Base-by-base conservation (phyloP, 2,888 invertebrate genomes). In the Horisme vitalbata region DNA sequence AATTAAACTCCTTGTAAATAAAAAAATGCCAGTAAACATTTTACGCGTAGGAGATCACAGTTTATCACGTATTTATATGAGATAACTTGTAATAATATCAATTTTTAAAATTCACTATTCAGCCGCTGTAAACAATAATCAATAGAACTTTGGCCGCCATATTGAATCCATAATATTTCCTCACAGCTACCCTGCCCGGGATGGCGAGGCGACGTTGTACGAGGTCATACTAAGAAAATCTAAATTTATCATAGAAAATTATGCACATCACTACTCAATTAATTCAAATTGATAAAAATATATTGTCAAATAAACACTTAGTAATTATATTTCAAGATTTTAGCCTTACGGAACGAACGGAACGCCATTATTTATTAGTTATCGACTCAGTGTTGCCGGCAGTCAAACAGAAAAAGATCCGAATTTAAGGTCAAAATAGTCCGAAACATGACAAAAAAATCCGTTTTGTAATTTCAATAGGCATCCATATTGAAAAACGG, bases 131-230 rank as follows among this genome's bases (percentile, higher is more conserved):
- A 75, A 75, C 72, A 72, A 68, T 57, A 55, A 49, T 59, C 57
- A 57, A 44, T 57, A 49, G 63, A 66, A 64, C 45, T 59, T 52
- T 61, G 69, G 73, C 73, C 68, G 81, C 81, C 81, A 81, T 81
- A 73, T 79, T 81, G 79, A 65, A 71, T 58, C 38, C n/a, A n/a
- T n/a, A n/a, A n/a, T n/a, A n/a, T 43, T 45, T 57, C 55, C 54
- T 31, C 26, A 10, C 10, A 35, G 21, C 10, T 9, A 31, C 56
- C 54, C 53, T 52, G 47, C 46, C 39, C 46, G 47, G n/a, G n/a
- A 41, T 52, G 52, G 53, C 24, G 27, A 36, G 44, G 45, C 43
- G 39, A 45, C 43, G 37, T 33, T 35, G 15, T 27, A 9, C 6
- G 2, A 7, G 7, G 35, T 9, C 23, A 8, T 12, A 9, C 32